Conservation (phyloP, 1,140 invertebrate species). For the Drosophila serrata region DNA sequence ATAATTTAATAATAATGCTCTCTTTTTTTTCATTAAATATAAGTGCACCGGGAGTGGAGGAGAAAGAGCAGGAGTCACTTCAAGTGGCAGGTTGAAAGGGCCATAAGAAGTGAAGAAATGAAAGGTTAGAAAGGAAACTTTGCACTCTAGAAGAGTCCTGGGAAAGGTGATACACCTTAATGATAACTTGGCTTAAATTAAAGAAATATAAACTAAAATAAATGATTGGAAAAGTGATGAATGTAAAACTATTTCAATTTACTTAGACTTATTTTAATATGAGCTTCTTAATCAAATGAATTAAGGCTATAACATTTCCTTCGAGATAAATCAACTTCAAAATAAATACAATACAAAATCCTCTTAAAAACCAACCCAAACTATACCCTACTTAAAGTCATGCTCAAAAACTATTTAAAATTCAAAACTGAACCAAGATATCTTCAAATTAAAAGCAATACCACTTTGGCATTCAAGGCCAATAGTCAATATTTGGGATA, state of each 20-base stretch:
- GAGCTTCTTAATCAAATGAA: neutral
- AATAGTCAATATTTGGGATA: conserved; percentile 50
- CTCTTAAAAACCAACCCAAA: neutral
- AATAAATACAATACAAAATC: neutral
- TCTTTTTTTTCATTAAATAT: conserved; percentile 72
- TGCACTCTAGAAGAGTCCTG: neutral
- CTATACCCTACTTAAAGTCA: neutral
- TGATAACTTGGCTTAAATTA: neutral
- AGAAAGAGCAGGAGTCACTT: conserved; percentile 6
- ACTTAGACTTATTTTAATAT: neutral
- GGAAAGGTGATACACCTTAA: neutral
- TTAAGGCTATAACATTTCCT: neutral
- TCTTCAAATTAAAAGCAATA: neutral
- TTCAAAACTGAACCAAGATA: neutral
- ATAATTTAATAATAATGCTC: conserved; percentile 79
- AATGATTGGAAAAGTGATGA: neutral
- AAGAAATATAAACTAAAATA: neutral
- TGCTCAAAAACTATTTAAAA: neutral
- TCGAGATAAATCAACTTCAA: too few relatives aligned
- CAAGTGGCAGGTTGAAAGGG: conserved; percentile 40
- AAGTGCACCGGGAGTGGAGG: conserved; percentile 48
- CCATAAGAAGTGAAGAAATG: neutral
- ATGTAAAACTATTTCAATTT: neutral
- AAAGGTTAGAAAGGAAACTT: conserved; percentile 4
- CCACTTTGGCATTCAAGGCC: conserved; percentile 20